Percentiles rank a stretch among this genome's conserved stretches.
Evolutionary conservation across 2,888 invertebrate genomes (phyloP).

Genomic region (Aphodius sticticus): DNA sequence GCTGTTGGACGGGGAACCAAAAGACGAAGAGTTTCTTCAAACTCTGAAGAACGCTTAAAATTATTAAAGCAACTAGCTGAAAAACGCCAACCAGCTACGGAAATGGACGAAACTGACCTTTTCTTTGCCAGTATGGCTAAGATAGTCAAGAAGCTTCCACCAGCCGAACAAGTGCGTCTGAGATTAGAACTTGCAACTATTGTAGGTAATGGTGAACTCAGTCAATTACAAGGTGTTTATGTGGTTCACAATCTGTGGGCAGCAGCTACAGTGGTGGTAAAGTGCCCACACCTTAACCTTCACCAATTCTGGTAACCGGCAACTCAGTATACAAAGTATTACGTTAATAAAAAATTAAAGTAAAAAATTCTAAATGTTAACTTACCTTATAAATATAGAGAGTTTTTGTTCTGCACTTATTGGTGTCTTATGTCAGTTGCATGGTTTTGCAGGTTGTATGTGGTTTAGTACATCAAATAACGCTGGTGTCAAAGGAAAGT

Average conservation of each 20-base stretch:
- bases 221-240: neutral
- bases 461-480: constrained; percentile 37
- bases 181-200: constrained; percentile 44
- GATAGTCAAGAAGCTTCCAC: constrained; percentile 50
- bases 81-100: neutral
- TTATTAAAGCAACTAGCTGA: neutral
- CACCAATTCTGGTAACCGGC: neutral
- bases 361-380: too few species aligned
- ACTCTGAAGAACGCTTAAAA: neutral
- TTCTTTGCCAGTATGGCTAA: constrained; percentile 51
- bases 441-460: constrained; percentile 40
- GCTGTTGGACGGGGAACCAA: neutral
- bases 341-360: neutral
- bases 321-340: neutral
- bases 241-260: neutral
- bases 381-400: constrained; percentile 26
- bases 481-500: constrained; percentile 31
- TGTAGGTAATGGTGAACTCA: constrained; percentile 22
- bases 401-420: constrained; percentile 40
- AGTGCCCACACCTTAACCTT: too few species aligned
- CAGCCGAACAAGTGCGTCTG: constrained; percentile 46
- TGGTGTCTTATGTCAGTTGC: constrained; percentile 39
- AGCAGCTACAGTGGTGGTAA: neutral
- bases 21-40: neutral
- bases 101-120: constrained; percentile 37